Evolutionary conservation across 1,140 invertebrate genomes (phyloP).

Genomic region (Acromyrmex echinatior): DNA sequence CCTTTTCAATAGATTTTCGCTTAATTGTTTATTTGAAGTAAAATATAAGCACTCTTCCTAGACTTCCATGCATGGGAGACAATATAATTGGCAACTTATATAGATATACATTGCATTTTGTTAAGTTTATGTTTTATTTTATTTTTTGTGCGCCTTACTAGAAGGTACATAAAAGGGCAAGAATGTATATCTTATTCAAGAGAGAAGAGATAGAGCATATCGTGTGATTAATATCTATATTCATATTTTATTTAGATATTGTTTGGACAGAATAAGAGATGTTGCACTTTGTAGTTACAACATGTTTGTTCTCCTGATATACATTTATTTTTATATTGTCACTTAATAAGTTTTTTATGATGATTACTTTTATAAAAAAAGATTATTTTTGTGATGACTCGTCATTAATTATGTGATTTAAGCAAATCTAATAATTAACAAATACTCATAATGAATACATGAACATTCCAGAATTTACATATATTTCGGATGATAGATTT

Average conservation of each 20-base stretch:
- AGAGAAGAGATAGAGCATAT: slow-evolving; percentile 32
- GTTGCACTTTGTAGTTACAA: slow-evolving; percentile 29
- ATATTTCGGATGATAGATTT: slow-evolving; percentile 42
- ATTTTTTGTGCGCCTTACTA: slow-evolving; percentile 6
- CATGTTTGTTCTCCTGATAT: slow-evolving; percentile 42
- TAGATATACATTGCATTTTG: slow-evolving; percentile 75
- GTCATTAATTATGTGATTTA: slow-evolving; percentile 37
- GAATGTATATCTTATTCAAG: slow-evolving; percentile 50
- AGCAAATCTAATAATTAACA: slow-evolving; percentile 46
- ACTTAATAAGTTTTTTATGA: slow-evolving; percentile 50
- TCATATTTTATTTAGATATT: slow-evolving; percentile 43
- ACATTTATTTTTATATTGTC: slow-evolving; percentile 38
- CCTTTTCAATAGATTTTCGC: slow-evolving; percentile 50
- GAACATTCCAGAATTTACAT: slow-evolving; percentile 66
- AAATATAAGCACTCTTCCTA: slow-evolving; percentile 62
- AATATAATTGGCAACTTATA: slow-evolving; percentile 67
- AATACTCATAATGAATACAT: slow-evolving; percentile 62
- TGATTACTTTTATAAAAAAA: slow-evolving; percentile 38
- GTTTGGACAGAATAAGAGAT: slow-evolving; percentile 16
- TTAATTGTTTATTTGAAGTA: slow-evolving; percentile 52
- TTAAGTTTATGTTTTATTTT: slow-evolving; percentile 57
- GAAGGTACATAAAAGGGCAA: not conserved
- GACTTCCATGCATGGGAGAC: slow-evolving; percentile 46
- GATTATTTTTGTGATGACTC: not conserved
- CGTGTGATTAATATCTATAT: slow-evolving; percentile 44